Base-by-base conservation (phyloP, 2,113 vertebrate species). In the Brachyhypopomus gauderio region DNA sequence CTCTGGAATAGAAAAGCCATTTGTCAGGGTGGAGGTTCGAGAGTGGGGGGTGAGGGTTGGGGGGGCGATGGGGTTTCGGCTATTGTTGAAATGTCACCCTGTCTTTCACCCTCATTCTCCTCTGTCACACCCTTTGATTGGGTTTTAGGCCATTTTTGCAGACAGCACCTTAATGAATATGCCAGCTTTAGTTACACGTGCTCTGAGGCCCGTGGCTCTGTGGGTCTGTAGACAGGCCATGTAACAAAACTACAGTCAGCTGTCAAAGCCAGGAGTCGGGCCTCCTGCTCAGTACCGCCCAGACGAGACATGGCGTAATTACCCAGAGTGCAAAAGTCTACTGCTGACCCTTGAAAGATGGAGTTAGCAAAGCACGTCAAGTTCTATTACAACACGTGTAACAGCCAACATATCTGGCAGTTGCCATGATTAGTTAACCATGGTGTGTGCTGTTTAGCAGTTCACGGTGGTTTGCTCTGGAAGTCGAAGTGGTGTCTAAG, bases 101-200 rank as follows among this genome's bases (percentile, higher is more conserved):
- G 72, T 69, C 79, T 81, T 77, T 70, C 27, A 72, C 79, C 80
- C 63, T 71, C 82, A 72, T 74, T 81, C 75, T 75, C 41, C 81
- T 45, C 63, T 84, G 86, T 69, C 79, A 84, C 45, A 23, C 48
- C 25, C 64, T 82, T 85, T 85, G 84, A 84, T 79, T 87, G 81
- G 84, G 79, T 72, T 87, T 80, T 75, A 80, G 66, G 76, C 72
- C 45, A 76, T 82, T 84, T 84, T 66, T 77, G 74, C 67, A 74
- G 86, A 87, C 75, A 81, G 59, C 66, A 36, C 66, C 79, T 77
- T 87, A 87, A 86, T 87, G 82, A 87, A 85, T 80, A 74, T 84
- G 84, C 77, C 77, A 66, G 73, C 80, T 82, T 84, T 85, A 77
- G 79, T 84, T 84, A 85, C 20, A 59, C 71, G 56, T 67, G 79